A percentile compares a stretch with the other conserved stretches of the same genome.
Evolutionary conservation across 2,113 vertebrate genomes (phyloP).

Genomic region (Thomomys bottae): DNA sequence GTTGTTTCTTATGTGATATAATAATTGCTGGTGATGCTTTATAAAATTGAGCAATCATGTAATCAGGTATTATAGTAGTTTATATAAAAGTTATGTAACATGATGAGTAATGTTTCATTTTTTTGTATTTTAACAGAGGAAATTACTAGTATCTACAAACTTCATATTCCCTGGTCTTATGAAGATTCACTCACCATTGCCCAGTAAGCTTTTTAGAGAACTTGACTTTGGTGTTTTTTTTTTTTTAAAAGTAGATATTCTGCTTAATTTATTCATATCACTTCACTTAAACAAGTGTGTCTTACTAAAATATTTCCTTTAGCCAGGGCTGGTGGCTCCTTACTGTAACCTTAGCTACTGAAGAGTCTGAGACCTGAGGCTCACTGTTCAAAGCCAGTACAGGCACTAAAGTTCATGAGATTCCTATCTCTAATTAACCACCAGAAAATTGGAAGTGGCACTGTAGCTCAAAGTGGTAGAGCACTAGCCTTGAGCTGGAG

Average conservation of each 20-base stretch:
- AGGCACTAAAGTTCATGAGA: too few relatives aligned
- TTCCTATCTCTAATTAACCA: too few relatives aligned
- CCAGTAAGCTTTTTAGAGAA: conserved; percentile 85
- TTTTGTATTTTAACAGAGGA: conserved; percentile 86
- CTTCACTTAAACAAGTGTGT: too few relatives aligned
- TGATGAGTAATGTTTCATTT: conserved; percentile 34
- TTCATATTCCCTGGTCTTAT: conserved; percentile 94
- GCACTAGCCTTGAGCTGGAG: too few relatives aligned
- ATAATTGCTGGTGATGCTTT: neutral
- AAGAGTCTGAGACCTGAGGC: too few relatives aligned
- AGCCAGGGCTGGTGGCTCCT: too few relatives aligned
- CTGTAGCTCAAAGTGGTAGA: too few relatives aligned
- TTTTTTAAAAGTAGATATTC: neutral
- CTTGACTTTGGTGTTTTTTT: conserved; percentile 20
- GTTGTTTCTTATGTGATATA: neutral
- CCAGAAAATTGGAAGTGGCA: too few relatives aligned
- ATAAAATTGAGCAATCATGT: neutral
- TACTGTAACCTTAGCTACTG: too few relatives aligned
- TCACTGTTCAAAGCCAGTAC: too few relatives aligned
- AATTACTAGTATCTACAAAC: conserved; percentile 91
- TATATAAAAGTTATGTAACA: neutral
- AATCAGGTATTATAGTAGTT: neutral
- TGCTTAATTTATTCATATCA: conserved; percentile 15
- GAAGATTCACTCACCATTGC: conserved; percentile 92
- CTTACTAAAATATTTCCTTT: neutral